A percentile compares a stretch with the other conserved stretches of the same genome.
These are phyloP conservation scores for Eulemur macaco DNA, from an alignment of 2,113 vertebrate species.

Conservation along the genomic window DNA sequence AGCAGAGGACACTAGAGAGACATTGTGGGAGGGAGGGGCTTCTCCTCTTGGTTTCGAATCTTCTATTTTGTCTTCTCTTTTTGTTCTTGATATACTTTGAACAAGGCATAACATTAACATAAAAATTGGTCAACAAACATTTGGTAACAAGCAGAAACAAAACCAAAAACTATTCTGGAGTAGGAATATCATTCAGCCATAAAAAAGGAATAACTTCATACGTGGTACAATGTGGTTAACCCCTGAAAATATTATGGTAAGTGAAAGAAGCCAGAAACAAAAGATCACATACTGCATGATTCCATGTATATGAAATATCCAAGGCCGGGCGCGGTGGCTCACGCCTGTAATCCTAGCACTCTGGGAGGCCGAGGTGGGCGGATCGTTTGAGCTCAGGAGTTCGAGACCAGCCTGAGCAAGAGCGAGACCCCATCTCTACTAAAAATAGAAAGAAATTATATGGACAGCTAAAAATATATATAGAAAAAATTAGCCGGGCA, in stretches of 20 bases:
- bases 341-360: too few relatives aligned
- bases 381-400: too few relatives aligned
- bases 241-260: background rate
- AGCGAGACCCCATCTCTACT: too few relatives aligned
- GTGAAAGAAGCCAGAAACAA: background rate
- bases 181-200: background rate
- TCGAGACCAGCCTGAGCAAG: too few relatives aligned
- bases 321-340: too few relatives aligned
- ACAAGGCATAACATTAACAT: background rate
- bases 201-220: background rate
- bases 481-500: too few relatives aligned
- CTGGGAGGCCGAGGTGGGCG: too few relatives aligned
- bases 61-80: background rate
- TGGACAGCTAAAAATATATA: too few relatives aligned
- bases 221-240: background rate
- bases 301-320: background rate
- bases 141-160: background rate
- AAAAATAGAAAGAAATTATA: too few relatives aligned
- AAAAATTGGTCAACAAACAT: background rate
- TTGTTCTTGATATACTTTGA: background rate
- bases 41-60: background rate
- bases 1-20: background rate
- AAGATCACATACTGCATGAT: background rate
- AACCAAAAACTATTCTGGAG: background rate
- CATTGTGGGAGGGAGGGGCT: background rate